Conservation (phyloP, 2,113 vertebrate genomes). For the Silurus asotus region DNA sequence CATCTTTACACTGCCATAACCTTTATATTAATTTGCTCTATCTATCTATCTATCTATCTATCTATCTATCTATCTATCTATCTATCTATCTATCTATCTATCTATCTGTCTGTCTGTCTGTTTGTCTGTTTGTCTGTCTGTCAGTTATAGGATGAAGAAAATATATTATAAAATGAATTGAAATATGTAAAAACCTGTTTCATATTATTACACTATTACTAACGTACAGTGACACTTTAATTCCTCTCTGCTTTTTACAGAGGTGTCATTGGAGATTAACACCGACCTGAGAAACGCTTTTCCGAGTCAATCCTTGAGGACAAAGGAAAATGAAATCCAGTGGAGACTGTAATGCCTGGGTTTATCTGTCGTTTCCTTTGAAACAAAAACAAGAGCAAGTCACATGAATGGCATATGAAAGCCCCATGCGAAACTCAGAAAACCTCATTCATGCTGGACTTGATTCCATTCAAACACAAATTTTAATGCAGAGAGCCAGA, state of each 20-base stretch:
- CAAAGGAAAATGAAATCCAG: background rate
- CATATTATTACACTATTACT: background rate
- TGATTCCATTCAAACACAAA: background rate
- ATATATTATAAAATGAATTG: background rate
- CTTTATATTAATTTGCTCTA: too few species aligned
- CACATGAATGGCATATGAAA: background rate
- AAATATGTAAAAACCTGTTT: background rate
- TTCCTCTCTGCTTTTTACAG: background rate
- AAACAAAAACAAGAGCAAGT: constrained; percentile 24
- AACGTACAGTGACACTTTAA: background rate
- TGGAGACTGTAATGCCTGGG: background rate
- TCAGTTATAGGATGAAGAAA: background rate
- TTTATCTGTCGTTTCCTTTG: background rate
- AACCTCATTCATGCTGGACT: background rate
- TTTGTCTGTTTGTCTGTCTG: too few species aligned
- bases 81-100: too few species aligned
- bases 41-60: too few species aligned
- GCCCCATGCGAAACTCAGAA: background rate
- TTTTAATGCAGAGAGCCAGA: background rate
- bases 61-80: too few species aligned
- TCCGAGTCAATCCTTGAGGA: background rate
- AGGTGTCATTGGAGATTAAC: background rate
- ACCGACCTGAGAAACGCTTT: constrained; percentile 23
- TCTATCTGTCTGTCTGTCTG: too few species aligned
- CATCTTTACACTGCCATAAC: too few species aligned